These are phyloP conservation scores for Dolichopus griseipennis DNA, from an alignment of 2,888 invertebrate species.

Conservation along the genomic window DNA sequence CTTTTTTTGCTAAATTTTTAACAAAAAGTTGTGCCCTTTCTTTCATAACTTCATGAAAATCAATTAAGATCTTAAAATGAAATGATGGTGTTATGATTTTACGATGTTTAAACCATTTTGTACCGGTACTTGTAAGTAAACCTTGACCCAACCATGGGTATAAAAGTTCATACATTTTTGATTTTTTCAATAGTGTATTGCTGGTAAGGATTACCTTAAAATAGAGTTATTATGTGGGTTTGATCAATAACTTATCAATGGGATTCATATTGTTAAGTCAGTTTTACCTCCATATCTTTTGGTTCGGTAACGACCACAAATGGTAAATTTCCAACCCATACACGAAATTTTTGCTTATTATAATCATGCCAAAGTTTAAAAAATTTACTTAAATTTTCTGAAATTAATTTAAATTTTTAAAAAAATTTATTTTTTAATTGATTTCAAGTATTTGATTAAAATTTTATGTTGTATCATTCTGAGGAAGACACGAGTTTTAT, in stretches of 20 bases:
- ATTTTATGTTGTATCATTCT: too few relatives aligned
- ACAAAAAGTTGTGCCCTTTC: constrained; percentile 45
- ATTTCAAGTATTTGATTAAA: too few relatives aligned
- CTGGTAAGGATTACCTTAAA: constrained; percentile 35
- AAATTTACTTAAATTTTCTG: neutral
- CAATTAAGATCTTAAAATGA: constrained; percentile 30
- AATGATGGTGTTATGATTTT: constrained; percentile 47
- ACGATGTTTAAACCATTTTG: constrained; percentile 46
- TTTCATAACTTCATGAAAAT: constrained; percentile 40
- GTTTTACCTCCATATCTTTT: constrained; percentile 27
- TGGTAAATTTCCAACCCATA: constrained; percentile 23
- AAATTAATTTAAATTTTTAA: neutral
- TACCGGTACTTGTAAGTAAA: constrained; percentile 41
- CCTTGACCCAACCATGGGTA: constrained; percentile 46
- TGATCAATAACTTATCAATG: too few relatives aligned
- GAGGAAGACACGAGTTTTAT: too few relatives aligned
- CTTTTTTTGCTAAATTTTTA: constrained; percentile 28
- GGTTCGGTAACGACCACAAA: constrained; percentile 22
- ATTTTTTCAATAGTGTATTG: constrained; percentile 44
- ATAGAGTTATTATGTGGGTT: too few relatives aligned
- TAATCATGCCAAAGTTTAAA: constrained; percentile 16
- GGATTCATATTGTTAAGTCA: neutral
- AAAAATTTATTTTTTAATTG: too few relatives aligned
- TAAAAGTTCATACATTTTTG: constrained; percentile 39
- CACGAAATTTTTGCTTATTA: constrained; percentile 15